phyloP scores from a whole-genome alignment of 2,113 vertebrate genomes.

The Tetrao urogallus region DNA sequence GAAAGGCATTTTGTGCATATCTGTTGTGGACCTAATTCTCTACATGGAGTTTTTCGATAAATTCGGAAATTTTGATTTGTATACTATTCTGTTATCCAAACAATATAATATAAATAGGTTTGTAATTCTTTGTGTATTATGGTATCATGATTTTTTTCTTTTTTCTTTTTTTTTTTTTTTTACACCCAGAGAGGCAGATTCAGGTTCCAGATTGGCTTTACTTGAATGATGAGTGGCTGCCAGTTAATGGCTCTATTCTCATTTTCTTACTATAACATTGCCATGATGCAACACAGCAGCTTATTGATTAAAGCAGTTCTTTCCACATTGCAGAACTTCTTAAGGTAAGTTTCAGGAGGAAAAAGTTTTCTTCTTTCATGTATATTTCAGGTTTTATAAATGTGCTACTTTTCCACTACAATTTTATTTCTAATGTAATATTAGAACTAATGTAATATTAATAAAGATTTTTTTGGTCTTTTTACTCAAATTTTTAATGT shows the following conservation, averaged over 20 bases:
- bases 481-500: neutral
- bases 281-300: neutral
- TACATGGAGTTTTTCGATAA: neutral
- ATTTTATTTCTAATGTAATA: neutral
- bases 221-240: constrained; percentile 53
- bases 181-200: constrained; percentile 67
- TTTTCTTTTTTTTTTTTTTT: neutral
- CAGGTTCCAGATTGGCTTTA: constrained; percentile 34
- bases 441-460: neutral
- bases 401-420: neutral
- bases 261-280: constrained; percentile 59
- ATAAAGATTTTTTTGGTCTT: neutral
- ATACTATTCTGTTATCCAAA: neutral
- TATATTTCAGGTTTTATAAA: neutral
- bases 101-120: neutral
- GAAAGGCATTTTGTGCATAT: neutral
- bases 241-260: constrained; percentile 26
- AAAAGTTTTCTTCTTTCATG: neutral
- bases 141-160: neutral
- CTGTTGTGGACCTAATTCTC: neutral
- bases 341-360: constrained; percentile 40
- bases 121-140: neutral
- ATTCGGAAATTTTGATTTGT: neutral
- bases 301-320: constrained; percentile 66
- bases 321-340: constrained; percentile 60